Evolutionary conservation across 1,140 invertebrate genomes (phyloP).

Genomic region (Doryteuthis pealeii): DNA sequence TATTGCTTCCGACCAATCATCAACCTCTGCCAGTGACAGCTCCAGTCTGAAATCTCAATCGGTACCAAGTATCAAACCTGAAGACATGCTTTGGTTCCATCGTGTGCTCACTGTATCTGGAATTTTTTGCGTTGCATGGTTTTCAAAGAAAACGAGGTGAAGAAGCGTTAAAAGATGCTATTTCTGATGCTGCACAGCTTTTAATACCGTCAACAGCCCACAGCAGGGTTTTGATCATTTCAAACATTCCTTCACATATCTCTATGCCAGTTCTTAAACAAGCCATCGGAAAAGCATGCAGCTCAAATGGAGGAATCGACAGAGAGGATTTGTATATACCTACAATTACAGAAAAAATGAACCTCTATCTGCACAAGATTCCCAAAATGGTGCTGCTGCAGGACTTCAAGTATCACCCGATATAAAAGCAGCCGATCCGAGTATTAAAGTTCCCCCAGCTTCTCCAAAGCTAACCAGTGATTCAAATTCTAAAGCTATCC

Average conservation of each 20-base stretch:
- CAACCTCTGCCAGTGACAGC: neutral
- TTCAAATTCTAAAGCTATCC: slow-evolving; percentile 6
- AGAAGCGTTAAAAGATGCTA: slow-evolving; percentile 40
- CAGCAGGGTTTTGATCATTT: slow-evolving; percentile 50
- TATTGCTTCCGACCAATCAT: neutral
- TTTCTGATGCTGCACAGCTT: slow-evolving; percentile 45
- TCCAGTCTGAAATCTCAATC: neutral
- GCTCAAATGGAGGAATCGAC: slow-evolving; percentile 48
- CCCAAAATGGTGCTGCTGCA: slow-evolving; percentile 9
- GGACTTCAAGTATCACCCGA: neutral
- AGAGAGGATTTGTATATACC: slow-evolving; percentile 50
- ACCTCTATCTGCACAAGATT: neutral
- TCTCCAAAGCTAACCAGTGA: neutral
- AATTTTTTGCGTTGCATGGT: slow-evolving; percentile 50
- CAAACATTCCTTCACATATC: slow-evolving; percentile 49
- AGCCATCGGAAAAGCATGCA: slow-evolving; percentile 43
- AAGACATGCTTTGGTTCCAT: slow-evolving; percentile 57
- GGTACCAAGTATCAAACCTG: slow-evolving; percentile 39
- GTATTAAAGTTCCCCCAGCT: neutral
- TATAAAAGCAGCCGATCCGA: neutral
- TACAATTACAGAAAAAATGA: slow-evolving; percentile 15
- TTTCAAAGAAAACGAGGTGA: slow-evolving; percentile 45
- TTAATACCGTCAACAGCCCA: slow-evolving; percentile 43
- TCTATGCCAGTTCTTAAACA: slow-evolving; percentile 33
- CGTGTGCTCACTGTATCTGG: slow-evolving; percentile 47